These are phyloP conservation scores for Ectropis grisescens DNA, from an alignment of 1,140 invertebrate genomes.

Conservation along the genomic window DNA sequence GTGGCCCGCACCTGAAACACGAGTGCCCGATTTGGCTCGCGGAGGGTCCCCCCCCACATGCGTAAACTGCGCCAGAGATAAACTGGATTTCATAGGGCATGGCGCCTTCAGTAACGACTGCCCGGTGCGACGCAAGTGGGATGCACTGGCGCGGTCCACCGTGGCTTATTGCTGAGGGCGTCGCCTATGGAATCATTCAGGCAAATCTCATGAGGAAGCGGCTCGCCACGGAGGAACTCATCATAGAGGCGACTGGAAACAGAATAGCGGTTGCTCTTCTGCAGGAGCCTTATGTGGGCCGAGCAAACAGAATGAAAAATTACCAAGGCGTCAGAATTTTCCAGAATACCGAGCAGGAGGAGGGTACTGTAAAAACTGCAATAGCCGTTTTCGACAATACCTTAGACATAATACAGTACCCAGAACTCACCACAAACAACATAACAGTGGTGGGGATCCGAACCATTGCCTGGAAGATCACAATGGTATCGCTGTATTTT, in stretches of 20 bases:
- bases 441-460: slow-evolving; percentile 1
- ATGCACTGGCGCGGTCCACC: too few relatives aligned
- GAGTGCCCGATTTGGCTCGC: too few relatives aligned
- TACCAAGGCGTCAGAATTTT: slow-evolving; percentile 1
- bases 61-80: too few relatives aligned
- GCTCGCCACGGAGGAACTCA: not conserved
- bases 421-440: too few relatives aligned
- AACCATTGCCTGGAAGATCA: slow-evolving; percentile 1
- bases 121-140: too few relatives aligned
- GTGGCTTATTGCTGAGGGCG: too few relatives aligned
- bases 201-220: slow-evolving; percentile 1
- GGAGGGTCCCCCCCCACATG: slow-evolving; percentile 1
- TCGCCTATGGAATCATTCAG: too few relatives aligned
- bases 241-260: not conserved
- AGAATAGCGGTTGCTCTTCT: not conserved
- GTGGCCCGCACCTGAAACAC: too few relatives aligned
- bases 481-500: slow-evolving; percentile 4
- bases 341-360: not conserved
- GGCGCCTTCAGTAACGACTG: too few relatives aligned
- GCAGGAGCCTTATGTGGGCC: slow-evolving; percentile 2
- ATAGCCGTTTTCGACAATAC: slow-evolving; percentile 2
- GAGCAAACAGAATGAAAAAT: not conserved
- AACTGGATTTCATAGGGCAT: not conserved
- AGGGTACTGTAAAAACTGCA: slow-evolving; percentile 2
- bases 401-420: too few relatives aligned